Evolutionary conservation across 2,797 vertebrate genomes (phyloP), one percentile per base, ranked within the genome.

Genomic region (Phoebastria nigripes): DNA sequence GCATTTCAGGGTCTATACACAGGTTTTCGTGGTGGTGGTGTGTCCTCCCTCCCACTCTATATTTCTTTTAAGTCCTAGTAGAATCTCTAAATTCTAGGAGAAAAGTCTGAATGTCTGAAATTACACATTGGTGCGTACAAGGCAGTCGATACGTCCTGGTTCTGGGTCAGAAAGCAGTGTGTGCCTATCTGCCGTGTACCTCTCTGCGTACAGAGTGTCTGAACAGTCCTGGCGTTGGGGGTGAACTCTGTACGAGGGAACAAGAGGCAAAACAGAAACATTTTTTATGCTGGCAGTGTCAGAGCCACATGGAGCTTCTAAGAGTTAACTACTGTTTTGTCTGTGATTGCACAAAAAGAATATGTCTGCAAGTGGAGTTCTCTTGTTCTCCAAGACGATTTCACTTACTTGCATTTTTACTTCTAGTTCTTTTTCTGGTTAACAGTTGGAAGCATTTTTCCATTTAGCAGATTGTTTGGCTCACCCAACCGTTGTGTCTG

Each of bases 391-490:
- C 35, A 31, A 16, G 73, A n/a, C 22, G 41, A 51, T 82, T 88
- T 93, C 52, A 33, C 61, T 65, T 42, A 11, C 20, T 33, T 65
- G 37, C 0, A 0, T 19, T 94, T 81, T 94, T 9, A 12, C 18
- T 41, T 88, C 20, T 59, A 37, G 25, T 51, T 93, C 51, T 89
- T 70, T 58, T 82, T 44, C 83, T 87, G 35, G 11, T 76, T 67
- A 63, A 37, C 51, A 18, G 21, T 79, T 87, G 25, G 93, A 89
- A 79, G 47, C 21, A 16, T 85, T 93, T 96, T 94, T 95, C 92
- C 81, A 8, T 42, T 47, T 49, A 82, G 80, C 44, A 54, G 47
- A 69, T 93, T 28, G 39, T 73, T 93, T 92, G 83, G 41, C 83
- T 92, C 3, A 0, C 41, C 44, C 35, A 55, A 7, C 66, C 18